These are phyloP conservation scores for Noturus placidus DNA, from an alignment of 2,113 vertebrate species.

Conservation along the genomic window DNA sequence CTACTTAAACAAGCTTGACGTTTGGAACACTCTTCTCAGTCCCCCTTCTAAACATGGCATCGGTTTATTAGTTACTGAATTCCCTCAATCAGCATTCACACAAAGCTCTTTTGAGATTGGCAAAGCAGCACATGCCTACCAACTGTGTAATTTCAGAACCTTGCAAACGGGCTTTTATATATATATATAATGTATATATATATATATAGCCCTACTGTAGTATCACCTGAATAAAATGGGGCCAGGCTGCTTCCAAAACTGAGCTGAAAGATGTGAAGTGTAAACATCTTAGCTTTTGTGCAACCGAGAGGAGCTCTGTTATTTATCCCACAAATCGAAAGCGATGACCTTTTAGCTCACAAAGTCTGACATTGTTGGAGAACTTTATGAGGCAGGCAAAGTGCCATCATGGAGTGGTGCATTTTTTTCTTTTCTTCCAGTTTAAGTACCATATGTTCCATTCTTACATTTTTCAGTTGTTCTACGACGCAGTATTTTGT, in stretches of 20 bases:
- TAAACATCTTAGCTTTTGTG: constrained; percentile 42
- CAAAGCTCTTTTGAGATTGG: constrained; percentile 16
- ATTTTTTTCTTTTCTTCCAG: not conserved
- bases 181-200: too few relatives aligned
- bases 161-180: not conserved
- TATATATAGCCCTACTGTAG: not conserved
- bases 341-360: constrained; percentile 57
- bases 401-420: not conserved
- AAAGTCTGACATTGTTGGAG: constrained; percentile 64
- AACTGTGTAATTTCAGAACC: constrained; percentile 13
- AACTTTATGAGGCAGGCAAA: constrained; percentile 16
- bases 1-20: not conserved
- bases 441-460: not conserved
- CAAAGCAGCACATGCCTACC: not conserved
- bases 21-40: not conserved
- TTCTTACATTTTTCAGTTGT: not conserved
- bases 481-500: not conserved
- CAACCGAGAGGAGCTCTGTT: constrained; percentile 51
- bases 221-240: constrained; percentile 10
- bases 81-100: constrained; percentile 26
- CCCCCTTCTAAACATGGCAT: not conserved
- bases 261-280: not conserved
- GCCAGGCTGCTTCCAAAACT: constrained; percentile 23
- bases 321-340: constrained; percentile 61
- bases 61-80: constrained; percentile 4